Percentiles rank a stretch among this genome's conserved stretches.
Evolutionary conservation across 2,797 vertebrate genomes (phyloP).

Genomic region (Girardinus metallicus): DNA sequence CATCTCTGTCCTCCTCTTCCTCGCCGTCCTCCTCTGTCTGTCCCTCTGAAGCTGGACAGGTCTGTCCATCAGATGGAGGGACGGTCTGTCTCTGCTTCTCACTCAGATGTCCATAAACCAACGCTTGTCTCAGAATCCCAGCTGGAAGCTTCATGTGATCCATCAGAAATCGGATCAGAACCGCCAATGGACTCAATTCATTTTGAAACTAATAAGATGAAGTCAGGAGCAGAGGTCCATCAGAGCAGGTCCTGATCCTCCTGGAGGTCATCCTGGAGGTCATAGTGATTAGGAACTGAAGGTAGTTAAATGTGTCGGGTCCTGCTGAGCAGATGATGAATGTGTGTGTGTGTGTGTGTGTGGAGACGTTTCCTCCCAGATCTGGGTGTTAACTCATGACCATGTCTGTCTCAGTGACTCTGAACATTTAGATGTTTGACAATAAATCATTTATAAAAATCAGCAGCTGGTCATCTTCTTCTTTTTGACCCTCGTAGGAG

Average conservation of each 20-base stretch:
- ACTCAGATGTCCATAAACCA: neutral
- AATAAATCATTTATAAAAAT: slow-evolving; percentile 2
- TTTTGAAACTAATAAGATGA: neutral
- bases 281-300: neutral
- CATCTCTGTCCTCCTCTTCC: neutral
- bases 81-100: neutral
- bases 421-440: neutral
- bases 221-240: neutral
- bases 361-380: neutral
- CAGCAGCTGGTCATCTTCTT: neutral
- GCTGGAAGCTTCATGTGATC: neutral
- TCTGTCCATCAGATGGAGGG: slow-evolving; percentile 14
- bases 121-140: neutral
- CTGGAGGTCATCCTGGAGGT: neutral
- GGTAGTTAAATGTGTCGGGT: neutral
- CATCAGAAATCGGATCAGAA: neutral
- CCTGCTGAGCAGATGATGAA: neutral
- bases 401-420: neutral
- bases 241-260: neutral
- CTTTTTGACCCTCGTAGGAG: neutral
- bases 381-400: neutral
- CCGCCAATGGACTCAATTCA: neutral
- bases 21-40: neutral
- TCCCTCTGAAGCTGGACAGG: slow-evolving; percentile 41
- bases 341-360: neutral